Conservation (phyloP, 1,140 invertebrate species). For the Aphaenogaster ashmeadi region DNA sequence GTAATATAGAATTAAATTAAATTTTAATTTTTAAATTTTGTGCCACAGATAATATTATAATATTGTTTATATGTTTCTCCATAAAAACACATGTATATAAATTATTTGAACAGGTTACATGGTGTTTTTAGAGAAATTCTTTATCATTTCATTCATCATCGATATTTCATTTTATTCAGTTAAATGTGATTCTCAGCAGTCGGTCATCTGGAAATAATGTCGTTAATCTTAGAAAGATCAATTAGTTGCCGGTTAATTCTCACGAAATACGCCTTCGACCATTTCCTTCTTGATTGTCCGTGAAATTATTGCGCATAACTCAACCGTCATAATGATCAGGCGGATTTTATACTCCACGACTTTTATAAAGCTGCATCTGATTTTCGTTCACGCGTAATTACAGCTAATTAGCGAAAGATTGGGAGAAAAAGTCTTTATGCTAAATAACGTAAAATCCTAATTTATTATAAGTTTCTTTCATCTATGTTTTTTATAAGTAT, state of each 20-base stretch:
- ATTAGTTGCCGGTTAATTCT: constrained; percentile 79
- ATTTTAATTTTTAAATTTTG: neutral
- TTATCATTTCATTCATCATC: neutral
- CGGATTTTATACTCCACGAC: constrained; percentile 70
- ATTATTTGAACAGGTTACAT: neutral
- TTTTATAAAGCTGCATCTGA: constrained; percentile 71
- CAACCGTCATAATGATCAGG: constrained; percentile 72
- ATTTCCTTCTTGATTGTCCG: constrained; percentile 78
- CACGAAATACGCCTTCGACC: constrained; percentile 72
- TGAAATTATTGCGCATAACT: constrained; percentile 81
- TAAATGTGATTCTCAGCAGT: constrained; percentile 45
- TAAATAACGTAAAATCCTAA: neutral
- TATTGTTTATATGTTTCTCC: neutral
- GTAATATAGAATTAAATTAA: neutral
- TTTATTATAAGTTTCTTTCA: neutral
- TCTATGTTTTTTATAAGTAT: neutral
- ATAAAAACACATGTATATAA: no score
- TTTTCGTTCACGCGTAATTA: constrained; percentile 72
- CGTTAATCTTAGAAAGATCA: constrained; percentile 76
- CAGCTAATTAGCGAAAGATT: constrained; percentile 74
- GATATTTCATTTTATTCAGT: constrained; percentile 63
- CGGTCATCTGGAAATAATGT: constrained; percentile 57
- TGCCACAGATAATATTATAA: neutral
- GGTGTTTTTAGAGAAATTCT: constrained; percentile 7
- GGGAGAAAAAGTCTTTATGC: constrained; percentile 26